Conservation (phyloP, 2,113 vertebrate species). For the Platysternon megacephalum region DNA sequence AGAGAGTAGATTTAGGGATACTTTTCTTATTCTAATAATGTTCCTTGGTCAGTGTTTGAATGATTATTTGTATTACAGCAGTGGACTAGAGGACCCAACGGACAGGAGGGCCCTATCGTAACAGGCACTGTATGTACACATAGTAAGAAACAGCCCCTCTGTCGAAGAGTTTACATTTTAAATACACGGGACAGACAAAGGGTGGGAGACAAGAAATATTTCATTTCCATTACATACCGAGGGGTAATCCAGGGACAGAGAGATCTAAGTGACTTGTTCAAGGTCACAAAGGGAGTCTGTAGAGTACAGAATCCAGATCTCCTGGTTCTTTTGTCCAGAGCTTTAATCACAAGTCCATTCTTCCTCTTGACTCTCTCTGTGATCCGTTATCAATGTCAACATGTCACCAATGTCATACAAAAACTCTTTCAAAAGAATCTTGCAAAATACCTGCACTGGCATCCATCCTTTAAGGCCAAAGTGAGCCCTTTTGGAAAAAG, state of each 20-base stretch:
- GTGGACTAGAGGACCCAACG: background rate
- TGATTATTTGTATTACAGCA: background rate
- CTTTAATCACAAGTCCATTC: background rate
- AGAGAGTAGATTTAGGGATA: background rate
- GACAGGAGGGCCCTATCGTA: background rate
- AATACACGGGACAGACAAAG: background rate
- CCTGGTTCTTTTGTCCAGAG: background rate
- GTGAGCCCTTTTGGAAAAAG: background rate
- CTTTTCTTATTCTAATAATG: background rate
- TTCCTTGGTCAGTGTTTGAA: background rate
- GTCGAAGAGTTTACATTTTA: background rate
- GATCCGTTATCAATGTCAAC: background rate
- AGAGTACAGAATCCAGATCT: background rate
- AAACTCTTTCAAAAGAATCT: background rate
- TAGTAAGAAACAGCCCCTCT: background rate
- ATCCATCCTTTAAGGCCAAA: background rate
- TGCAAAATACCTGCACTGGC: background rate
- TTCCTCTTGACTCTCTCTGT: background rate
- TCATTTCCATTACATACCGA: background rate
- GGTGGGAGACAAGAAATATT: background rate
- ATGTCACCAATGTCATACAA: constrained; percentile 6
- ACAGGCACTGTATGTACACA: background rate
- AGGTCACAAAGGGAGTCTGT: background rate
- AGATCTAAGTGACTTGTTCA: background rate
- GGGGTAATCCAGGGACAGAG: background rate